A percentile compares a stretch with the other conserved stretches of the same genome.
Conservation (phyloP, 2,888 invertebrate species). For the Melanostoma mellinum region DNA sequence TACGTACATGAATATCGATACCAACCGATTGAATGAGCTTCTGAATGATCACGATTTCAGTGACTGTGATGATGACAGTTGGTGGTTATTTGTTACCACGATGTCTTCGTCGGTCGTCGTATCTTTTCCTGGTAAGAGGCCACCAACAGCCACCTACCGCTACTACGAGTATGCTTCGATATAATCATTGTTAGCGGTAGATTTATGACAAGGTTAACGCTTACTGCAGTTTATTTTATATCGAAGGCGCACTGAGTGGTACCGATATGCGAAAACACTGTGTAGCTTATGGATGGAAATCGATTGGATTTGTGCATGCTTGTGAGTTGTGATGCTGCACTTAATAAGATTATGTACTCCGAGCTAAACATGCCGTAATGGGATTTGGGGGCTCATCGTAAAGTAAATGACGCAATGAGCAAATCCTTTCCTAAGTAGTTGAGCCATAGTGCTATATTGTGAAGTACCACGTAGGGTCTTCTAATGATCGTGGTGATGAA, state of each 20-base stretch:
- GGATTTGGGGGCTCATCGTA: conserved; percentile 33
- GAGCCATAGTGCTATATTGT: conserved; percentile 16
- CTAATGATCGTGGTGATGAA: conserved; percentile 14
- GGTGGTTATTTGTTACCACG: conserved; percentile 51
- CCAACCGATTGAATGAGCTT: conserved; percentile 45
- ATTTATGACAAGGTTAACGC: conserved; percentile 71
- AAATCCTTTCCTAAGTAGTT: conserved; percentile 36
- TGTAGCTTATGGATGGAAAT: conserved; percentile 39
- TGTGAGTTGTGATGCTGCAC: conserved; percentile 12
- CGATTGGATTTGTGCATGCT: conserved; percentile 25
- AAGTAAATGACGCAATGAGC: conserved; percentile 58
- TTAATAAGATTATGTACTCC: conserved; percentile 27
- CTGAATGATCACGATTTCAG: conserved; percentile 53
- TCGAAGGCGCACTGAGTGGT: conserved; percentile 3
- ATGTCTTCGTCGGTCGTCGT: conserved; percentile 26
- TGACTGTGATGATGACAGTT: conserved; percentile 32
- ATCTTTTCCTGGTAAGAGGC: conserved; percentile 37
- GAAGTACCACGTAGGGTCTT: conserved; percentile 12
- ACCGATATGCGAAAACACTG: background rate
- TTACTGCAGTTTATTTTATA: conserved; percentile 28
- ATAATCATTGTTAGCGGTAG: conserved; percentile 63
- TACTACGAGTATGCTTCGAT: conserved; percentile 39
- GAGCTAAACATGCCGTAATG: conserved; percentile 10
- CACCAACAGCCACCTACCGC: conserved; percentile 39
- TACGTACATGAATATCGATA: conserved; percentile 47